A percentile compares a stretch with the other conserved stretches of the same genome.
Conservation (phyloP, 2,113 vertebrate species). For the Triplophysa siluroides region DNA sequence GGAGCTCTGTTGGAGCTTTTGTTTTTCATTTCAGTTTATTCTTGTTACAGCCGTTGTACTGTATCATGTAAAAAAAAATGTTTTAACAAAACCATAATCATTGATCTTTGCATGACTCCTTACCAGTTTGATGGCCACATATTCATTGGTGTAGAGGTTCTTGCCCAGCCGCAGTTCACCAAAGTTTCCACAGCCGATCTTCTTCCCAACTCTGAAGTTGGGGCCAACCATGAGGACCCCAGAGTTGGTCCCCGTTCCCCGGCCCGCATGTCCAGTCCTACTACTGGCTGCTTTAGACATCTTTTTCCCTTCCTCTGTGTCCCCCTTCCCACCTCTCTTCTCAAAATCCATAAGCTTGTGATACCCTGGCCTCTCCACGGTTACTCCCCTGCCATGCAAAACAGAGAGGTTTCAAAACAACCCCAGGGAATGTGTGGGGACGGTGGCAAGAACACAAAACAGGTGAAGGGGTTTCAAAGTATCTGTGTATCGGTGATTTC, state of each 20-base stretch:
- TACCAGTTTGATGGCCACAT: constrained; percentile 99
- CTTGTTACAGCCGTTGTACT: too few species aligned
- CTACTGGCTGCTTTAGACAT: constrained; percentile 87
- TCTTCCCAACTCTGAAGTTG: constrained; percentile 98
- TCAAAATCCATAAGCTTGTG: constrained; percentile 99
- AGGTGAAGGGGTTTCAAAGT: constrained; percentile 22
- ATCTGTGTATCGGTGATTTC: constrained; percentile 18
- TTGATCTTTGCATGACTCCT: constrained; percentile 52
- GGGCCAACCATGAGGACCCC: constrained; percentile 99
- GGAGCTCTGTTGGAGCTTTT: too few species aligned
- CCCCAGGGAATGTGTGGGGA: constrained; percentile 56
- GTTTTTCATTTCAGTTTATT: too few species aligned
- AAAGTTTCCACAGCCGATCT: constrained; percentile 98
- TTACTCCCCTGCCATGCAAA: constrained; percentile 93
- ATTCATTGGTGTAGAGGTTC: constrained; percentile 99
- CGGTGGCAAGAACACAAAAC: constrained; percentile 51
- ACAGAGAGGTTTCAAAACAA: constrained; percentile 82
- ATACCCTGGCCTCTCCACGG: constrained; percentile 99
- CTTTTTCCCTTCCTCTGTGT: constrained; percentile 92
- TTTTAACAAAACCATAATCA: background rate
- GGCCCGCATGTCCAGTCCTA: constrained; percentile 81
- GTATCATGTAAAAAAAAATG: too few species aligned
- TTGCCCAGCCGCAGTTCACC: constrained; percentile 96
- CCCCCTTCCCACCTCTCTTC: constrained; percentile 98
- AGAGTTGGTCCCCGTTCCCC: constrained; percentile 83